Base-by-base conservation (phyloP, 2,113 vertebrate species). In the Dryoscopus gambensis region DNA sequence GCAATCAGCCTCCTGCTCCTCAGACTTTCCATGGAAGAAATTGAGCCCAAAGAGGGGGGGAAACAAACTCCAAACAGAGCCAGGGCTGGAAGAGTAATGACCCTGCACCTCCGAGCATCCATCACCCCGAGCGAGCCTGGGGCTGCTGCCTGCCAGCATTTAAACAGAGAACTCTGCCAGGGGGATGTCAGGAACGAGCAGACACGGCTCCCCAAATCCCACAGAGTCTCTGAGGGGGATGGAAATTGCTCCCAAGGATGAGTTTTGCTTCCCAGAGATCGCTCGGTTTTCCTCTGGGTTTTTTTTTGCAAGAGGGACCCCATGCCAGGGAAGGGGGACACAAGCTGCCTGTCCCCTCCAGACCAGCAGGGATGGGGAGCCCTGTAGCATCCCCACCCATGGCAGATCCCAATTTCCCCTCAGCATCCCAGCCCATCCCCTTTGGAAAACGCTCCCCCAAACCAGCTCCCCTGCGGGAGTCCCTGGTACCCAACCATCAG, bases 21-120 rank as follows among this genome's bases (percentile, higher is more conserved):
- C 98, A 98, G 86, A 96, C 90, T 98, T 98, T 98, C 98, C 98
- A 98, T 82, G 80, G 90, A 95, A 83, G 65, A 94, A 97, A 95
- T 65, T 57, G 17, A 53, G 46, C 59, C 59, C 68, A 7, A 56
- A 33, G 30, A 20, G 31, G 17, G 31, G 31, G 88, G 33, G 53
- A 25, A 64, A 42, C 23, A 10, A 67, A 39, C 49, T 46, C 53
- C 56, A 76, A 44, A 49, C 0, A 1, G 57, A 96, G 52, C 90
- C 55, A 7, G 73, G 44, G 62, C 91, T 65, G 55, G 18, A 83
- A 87, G 93, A 91, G 81, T 33, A 91, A 71, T 22, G 76, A 84
- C 64, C 37, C 69, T 19, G 5, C 67, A 70, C 23, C 59, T 19
- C 44, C 0, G 16, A 50, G 83, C 91, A 97, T 95, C 94, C 97